Base-by-base conservation (phyloP, 2,113 vertebrate species). In the Empidonax alnorum region DNA sequence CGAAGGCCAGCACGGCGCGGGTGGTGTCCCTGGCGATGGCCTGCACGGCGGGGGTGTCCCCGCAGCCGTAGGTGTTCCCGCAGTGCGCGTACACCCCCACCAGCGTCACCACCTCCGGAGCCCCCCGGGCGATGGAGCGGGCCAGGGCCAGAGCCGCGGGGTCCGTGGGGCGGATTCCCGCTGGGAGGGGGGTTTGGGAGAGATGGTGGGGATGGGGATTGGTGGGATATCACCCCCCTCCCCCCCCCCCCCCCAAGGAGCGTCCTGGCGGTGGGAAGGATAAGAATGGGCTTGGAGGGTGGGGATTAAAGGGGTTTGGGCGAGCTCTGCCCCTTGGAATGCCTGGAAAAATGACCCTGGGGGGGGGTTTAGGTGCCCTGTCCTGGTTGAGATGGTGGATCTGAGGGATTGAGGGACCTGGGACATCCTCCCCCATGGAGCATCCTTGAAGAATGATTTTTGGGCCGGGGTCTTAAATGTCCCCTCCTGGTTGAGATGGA, bases 31-130 rank as follows among this genome's bases (percentile, higher is more conserved):
- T 90, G 42, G 98, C 98, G 1, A 98, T 89, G 4, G 87, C 94
- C 86, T 98, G 98, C 89, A 99, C 88, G 69, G 98, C 97, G 6
- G 96, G 56, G 62, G 95, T 94, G 30, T 98, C 98, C 9, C 59
- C 85, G 74, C 98, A 98, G 94, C 67, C n/a, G 25, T 99, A 99
- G 63, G 92, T 98, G 97, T 99, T 98, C 47, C 98, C 98, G 44
- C 99, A 99, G 93, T 99, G 98, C 6, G 98, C 98, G 2, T 99
- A 99, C 53, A 98, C 93, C 28, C 98, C 98, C 3, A 94, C 98
- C 13, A 99, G 94, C 5, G 97, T 94, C 96, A 99, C 95, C 14
- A 97, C 96, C 44, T 94, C 80, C 0, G 97, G 92, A 1, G 79
- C 23, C 0, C 76, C 93, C 74, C 72, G 19, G 0, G 94, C 89